Percentiles rank a stretch among this genome's conserved stretches.
Conservation (phyloP, 2,888 invertebrate genomes). For the Laspeyria flexula region DNA sequence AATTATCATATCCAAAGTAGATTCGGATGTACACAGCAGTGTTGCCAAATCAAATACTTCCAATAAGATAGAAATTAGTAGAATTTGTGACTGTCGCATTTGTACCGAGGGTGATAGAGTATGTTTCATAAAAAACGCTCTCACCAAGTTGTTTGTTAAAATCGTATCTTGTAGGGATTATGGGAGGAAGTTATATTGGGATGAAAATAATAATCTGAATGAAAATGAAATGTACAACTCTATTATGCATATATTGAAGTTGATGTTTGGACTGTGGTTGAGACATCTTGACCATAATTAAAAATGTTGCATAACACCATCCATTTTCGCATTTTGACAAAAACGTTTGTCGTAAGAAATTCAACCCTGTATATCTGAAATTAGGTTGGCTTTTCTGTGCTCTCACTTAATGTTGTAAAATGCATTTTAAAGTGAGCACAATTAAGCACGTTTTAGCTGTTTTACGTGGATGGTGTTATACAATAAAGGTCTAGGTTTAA, state of each 20-base stretch:
- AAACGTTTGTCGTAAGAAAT: too few relatives aligned
- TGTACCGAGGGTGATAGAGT: conserved; percentile 63
- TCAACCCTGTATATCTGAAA: not conserved
- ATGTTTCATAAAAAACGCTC: conserved; percentile 59
- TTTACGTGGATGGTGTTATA: conserved; percentile 29
- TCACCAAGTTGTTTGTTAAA: conserved; percentile 66
- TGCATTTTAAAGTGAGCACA: not conserved
- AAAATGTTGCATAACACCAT: conserved; percentile 25
- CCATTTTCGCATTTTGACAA: conserved; percentile 10
- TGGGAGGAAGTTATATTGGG: conserved; percentile 67
- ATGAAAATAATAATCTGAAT: conserved; percentile 70
- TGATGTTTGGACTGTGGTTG: conserved; percentile 80
- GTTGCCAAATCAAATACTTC: conserved; percentile 68
- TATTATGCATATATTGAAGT: conserved; percentile 72
- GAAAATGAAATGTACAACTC: conserved; percentile 75
- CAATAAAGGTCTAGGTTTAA: conserved; percentile 15
- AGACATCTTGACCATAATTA: conserved; percentile 78
- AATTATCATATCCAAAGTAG: conserved; percentile 49
- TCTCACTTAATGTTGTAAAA: not conserved
- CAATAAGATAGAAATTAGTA: conserved; percentile 65
- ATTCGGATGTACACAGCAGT: conserved; percentile 39
- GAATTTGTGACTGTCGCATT: conserved; percentile 76
- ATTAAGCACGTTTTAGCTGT: conserved; percentile 3
- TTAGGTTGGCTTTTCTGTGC: not conserved
- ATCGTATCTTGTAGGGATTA: conserved; percentile 58